A percentile compares a stretch with the other conserved stretches of the same genome.
These are phyloP conservation scores for Brevimyrus niger DNA, from an alignment of 2,113 vertebrate species.

Conservation along the genomic window DNA sequence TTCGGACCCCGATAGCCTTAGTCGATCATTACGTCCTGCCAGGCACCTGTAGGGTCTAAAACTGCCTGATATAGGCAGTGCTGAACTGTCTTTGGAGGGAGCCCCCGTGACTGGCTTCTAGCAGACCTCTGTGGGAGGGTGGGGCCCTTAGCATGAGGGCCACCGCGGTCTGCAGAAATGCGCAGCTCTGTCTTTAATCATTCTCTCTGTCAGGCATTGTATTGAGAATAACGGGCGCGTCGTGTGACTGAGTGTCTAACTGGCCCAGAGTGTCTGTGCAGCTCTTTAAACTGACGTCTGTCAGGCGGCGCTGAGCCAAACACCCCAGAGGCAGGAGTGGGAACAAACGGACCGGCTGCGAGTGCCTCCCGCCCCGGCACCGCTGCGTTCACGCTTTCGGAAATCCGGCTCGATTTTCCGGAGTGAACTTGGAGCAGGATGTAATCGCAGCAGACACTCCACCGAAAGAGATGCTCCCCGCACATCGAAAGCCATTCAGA, in stretches of 20 bases:
- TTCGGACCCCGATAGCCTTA: constrained; percentile 58
- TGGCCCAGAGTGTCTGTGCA: constrained; percentile 84
- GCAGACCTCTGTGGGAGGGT: constrained; percentile 75
- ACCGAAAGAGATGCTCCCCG: constrained; percentile 49
- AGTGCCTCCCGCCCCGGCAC: constrained; percentile 63
- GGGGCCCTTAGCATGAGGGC: constrained; percentile 78
- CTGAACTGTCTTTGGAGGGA: constrained; percentile 93
- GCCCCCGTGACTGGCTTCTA: constrained; percentile 78
- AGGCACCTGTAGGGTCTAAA: constrained; percentile 79
- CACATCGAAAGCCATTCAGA: constrained; percentile 18
- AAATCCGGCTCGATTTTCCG: constrained; percentile 67
- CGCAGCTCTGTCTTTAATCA: constrained; percentile 18
- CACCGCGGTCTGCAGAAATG: background rate
- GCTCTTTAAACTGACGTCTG: constrained; percentile 69
- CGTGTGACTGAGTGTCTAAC: constrained; percentile 96
- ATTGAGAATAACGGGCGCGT: constrained; percentile 69
- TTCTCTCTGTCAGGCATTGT: constrained; percentile 59
- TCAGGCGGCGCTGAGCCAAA: constrained; percentile 68
- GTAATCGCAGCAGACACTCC: constrained; percentile 55
- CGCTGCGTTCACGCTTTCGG: constrained; percentile 63
- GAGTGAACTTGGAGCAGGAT: constrained; percentile 50
- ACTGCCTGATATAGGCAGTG: constrained; percentile 87
- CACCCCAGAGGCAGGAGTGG: constrained; percentile 69
- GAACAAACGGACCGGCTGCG: constrained; percentile 65
- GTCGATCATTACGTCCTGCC: constrained; percentile 90